Base-by-base conservation (phyloP, 2,888 invertebrate species). In the Xanthorhoe spadicearia region DNA sequence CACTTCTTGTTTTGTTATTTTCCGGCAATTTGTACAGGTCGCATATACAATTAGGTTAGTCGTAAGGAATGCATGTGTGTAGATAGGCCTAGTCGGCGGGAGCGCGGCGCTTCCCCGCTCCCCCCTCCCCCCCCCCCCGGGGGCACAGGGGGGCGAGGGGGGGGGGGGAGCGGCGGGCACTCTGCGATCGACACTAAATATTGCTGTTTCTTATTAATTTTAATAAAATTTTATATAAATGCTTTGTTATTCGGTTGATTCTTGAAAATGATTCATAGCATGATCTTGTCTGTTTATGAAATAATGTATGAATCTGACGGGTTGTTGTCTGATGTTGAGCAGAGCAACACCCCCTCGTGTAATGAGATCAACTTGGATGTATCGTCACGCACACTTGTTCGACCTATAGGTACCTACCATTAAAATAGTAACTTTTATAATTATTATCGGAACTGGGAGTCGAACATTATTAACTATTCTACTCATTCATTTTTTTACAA, bases 401-500 rank as follows among this genome's bases (percentile, higher is more conserved):
- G 52, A 63, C 56, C 52, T 15, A 13, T 57, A 43, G 13, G 13
- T 43, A 43, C 38, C 38, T 38, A 57, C 19, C 28, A 53, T 35
- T 58, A 43, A 52, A 32, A 61, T 48, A 48, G 46, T 52, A 28
- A 52, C 52, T 50, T 54, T 35, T 9, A 2, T 53, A 35, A 23
- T n/a, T 9, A 46, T 3, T 4, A 53, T 48, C 4, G 23, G 4
- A 50, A 38, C 15, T 53, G 53, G 18, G 17, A 49, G 38, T 60
- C 43, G 55, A 49, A 58, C 28, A 51, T 65, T 13, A 65, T 65
- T 46, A 10, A 38, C 59, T 64, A 61, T 55, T 65, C 62, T 65
- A 68, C 61, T 73, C 64, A 63, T 68, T 76, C 69, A 68, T 78
- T 79, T 75, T 80, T 78, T 74, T 77, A 71, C 61, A 69, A 69